Conservation (phyloP, 2,797 vertebrate species). For the Borostomias antarcticus region DNA sequence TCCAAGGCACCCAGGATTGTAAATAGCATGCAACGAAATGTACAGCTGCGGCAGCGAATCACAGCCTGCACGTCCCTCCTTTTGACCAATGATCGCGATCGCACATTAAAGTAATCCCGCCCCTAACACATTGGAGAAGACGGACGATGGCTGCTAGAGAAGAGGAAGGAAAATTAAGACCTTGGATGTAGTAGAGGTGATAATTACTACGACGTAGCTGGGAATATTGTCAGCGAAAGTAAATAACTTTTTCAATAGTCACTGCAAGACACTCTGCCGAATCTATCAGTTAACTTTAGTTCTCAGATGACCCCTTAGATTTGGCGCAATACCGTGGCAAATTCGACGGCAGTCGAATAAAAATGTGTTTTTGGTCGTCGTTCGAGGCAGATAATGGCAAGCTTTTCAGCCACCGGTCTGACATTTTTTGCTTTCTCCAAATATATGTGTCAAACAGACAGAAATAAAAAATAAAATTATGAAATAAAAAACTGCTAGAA, state of each 20-base stretch:
- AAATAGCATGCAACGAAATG: constrained; percentile 26
- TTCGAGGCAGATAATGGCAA: constrained; percentile 63
- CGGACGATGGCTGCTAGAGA: constrained; percentile 67
- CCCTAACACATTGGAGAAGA: constrained; percentile 58
- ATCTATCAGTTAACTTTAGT: constrained; percentile 58
- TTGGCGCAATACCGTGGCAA: constrained; percentile 70
- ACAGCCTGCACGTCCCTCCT: constrained; percentile 12
- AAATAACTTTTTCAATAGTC: constrained; percentile 45
- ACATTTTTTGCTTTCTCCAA: constrained; percentile 46
- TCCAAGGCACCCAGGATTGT: constrained; percentile 48
- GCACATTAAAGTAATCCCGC: constrained; percentile 20
- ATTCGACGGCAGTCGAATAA: constrained; percentile 58
- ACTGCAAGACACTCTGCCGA: constrained; percentile 56
- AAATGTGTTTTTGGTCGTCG: constrained; percentile 49
- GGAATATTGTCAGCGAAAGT: constrained; percentile 51
- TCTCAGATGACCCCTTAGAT: constrained; percentile 70
- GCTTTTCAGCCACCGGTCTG: constrained; percentile 28
- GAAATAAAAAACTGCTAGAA: constrained; percentile 26
- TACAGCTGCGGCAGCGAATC: constrained; percentile 51
- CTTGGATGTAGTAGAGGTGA: constrained; percentile 56
- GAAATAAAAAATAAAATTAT: constrained; percentile 49
- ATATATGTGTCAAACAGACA: constrained; percentile 32
- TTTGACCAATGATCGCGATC: constrained; percentile 40
- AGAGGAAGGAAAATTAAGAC: constrained; percentile 74
- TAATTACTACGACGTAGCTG: constrained; percentile 59